Conservation (phyloP, 1,140 invertebrate genomes). For the Diabrotica virgifera region DNA sequence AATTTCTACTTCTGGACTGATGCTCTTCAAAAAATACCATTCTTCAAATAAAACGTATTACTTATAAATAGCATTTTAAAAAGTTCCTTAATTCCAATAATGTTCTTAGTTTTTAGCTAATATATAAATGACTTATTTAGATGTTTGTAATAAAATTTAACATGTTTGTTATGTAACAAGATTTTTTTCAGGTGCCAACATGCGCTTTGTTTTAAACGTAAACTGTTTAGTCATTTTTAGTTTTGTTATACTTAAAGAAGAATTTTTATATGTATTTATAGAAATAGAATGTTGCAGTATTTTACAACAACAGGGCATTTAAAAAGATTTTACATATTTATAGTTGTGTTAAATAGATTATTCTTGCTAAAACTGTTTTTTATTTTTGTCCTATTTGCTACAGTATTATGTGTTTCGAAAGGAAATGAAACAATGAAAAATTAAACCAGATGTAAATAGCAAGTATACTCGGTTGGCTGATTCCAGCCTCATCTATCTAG, state of each 20-base stretch:
- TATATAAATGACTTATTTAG: neutral
- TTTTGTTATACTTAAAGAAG: neutral
- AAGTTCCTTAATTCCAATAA: no score
- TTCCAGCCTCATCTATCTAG: no score
- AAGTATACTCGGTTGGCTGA: no score
- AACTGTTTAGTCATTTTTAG: neutral
- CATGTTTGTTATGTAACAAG: neutral
- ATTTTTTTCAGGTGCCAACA: neutral
- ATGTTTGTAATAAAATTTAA: neutral
- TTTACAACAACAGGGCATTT: slow-evolving; percentile 11
- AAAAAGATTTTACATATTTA: slow-evolving; percentile 8
- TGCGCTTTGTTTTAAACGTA: neutral
- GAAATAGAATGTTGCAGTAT: slow-evolving; percentile 11
- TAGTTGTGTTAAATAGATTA: slow-evolving; percentile 13
- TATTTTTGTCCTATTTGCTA: neutral
- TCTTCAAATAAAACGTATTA: no score
- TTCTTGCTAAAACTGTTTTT: slow-evolving; percentile 9
- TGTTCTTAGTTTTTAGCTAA: no score
- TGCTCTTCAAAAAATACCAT: no score
- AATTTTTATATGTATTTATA: neutral
- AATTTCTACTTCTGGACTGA: no score
- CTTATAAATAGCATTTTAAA: no score
- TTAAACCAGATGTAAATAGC: no score
- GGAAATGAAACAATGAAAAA: no score
- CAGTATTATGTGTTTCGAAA: neutral